Evolutionary conservation across 2,797 vertebrate genomes (phyloP).

Genomic region (Halcyon chelicuti): DNA sequence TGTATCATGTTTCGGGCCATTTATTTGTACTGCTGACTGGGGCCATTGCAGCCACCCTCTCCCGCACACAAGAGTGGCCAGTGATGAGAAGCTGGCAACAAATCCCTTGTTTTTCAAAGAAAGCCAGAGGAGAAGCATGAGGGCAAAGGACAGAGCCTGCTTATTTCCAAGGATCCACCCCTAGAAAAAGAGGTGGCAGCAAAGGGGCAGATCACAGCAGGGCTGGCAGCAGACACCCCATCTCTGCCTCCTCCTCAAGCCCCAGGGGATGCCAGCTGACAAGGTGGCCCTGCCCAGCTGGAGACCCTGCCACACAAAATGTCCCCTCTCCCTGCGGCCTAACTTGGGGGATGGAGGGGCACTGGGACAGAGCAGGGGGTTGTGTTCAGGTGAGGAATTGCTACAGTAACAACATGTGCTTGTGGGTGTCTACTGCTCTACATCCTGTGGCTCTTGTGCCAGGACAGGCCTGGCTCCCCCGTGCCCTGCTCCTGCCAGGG

Average conservation of each 20-base stretch:
- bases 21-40: slow-evolving; percentile 55
- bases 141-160: neutral
- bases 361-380: neutral
- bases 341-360: neutral
- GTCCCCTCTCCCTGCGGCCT: neutral
- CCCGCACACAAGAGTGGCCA: neutral
- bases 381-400: neutral
- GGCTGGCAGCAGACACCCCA: neutral
- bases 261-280: neutral
- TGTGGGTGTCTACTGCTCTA: neutral
- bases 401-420: neutral
- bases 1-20: slow-evolving; percentile 38
- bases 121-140: neutral
- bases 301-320: neutral
- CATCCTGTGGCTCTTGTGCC: rapidly evolving
- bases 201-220: neutral
- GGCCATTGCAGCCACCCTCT: neutral
- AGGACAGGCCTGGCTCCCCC: rapidly evolving
- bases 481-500: neutral
- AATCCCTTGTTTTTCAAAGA: neutral
- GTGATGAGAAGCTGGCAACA: neutral
- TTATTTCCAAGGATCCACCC: neutral
- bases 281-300: neutral
- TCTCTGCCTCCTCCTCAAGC: neutral
- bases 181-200: neutral